Base-by-base conservation (phyloP, 2,113 vertebrate genomes). In the Carassius carassius region DNA sequence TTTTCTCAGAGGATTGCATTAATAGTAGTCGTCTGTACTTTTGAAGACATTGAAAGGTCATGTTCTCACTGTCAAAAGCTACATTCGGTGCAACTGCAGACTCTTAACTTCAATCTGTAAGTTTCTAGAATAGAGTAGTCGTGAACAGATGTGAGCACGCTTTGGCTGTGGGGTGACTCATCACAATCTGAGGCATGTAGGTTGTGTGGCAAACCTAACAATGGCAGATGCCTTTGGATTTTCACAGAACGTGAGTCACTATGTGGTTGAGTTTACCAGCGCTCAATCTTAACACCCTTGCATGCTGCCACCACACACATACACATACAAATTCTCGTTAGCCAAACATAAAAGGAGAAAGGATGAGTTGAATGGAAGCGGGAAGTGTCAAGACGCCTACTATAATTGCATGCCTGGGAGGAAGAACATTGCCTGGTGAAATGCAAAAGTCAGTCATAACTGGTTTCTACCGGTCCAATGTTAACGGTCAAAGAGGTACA, bases 371-470 rank as follows among this genome's bases (percentile, higher is more conserved):
- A 86, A 85, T 81, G 17, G 58, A 29, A 84, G 56, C 35, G 54
- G 82, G 72, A 83, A 87, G 81, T 86, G 84, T 87, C 58, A 85
- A 11, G 32, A 85, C 84, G 85, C 89, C 86, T 74, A 87, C 89
- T 85, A 47, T 80, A 35, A 72, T 77, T 54, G 69, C 85, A 78
- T 29, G 29, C 78, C 77, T 84, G 72, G 37, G 58, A 69, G 51
- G 63, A 49, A 56, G 49, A 70, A 79, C 44, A 79, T 56, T 60
- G 83, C 76, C 19, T 44, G 63, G 47, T 21, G 37, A 77, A 51
- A 81, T 81, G 5, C 17, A 69, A 81, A 81, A 51, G 63, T 69
- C 62, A 69, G 25, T 54, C 16, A 49, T 81, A 81, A 81, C 79
- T 69, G 79, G 79, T 81, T 69, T 12, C 54, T 69, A 16, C 41